Base-by-base conservation (phyloP, 2,888 invertebrate species). In the Xestia sexstrigata region DNA sequence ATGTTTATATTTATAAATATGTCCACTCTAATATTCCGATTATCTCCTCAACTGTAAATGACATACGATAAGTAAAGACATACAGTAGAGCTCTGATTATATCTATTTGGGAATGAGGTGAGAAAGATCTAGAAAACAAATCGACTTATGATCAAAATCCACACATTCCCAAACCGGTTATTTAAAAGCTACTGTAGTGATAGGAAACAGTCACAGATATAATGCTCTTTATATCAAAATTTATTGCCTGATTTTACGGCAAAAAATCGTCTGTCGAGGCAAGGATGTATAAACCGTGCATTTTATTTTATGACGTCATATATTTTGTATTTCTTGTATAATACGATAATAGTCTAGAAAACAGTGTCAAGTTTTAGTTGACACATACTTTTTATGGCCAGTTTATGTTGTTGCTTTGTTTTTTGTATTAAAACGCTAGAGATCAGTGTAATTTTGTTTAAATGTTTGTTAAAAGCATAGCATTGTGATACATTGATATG, bases 1-100 rank as follows among this genome's bases (percentile, higher is more conserved):
- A 88, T 86, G 86, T 88, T 91, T 89, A 82, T 92, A 93, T 92
- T 93, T 92, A 93, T 92, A 89, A 89, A 92, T 87, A 82, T 89
- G 76, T 82, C 72, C 79, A 87, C 81, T 86, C 87, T 88, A 82
- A 81, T 81, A 81, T 87, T 81, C 76, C 71, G n/a, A 72, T 79
- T 75, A 74, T 83, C 82, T 84, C 76, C 79, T 80, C 71, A 83
- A 80, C 55, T 66, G 72, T 72, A 83, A 86, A 86, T 75, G 72
- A 75, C 86, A 83, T 79, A 72, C 47, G 23, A 26, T 74, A 63
- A 52, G 39, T 76, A 78, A 69, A 62, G 62, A 78, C 71, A 77
- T 77, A 63, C 66, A 75, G 72, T 83, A 45, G n/a, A 39, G 60
- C 70, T 15, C 23, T 72, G n/a, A 49, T 7, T 67, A 70, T 5